Evolutionary conservation across 1,140 invertebrate species (phyloP), one percentile per base, ranked within the genome.

Genomic region (Hesperophylax magnus): DNA sequence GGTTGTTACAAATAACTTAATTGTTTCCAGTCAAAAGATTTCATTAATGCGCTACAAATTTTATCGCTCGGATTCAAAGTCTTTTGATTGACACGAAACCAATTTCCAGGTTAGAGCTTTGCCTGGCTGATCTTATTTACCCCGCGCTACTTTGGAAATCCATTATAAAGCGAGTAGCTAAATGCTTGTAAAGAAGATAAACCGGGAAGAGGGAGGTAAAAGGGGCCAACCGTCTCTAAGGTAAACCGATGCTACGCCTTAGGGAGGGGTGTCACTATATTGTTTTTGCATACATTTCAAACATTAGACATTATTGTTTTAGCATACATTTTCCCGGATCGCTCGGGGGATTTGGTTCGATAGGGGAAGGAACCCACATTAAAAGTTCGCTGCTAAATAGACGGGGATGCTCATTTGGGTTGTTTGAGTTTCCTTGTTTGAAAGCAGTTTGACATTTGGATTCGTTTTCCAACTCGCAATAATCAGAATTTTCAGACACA

Each of bases 251-350:
- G 65, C 71, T 52, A 53, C 27, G 31, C 79, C 78, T 71, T n/a
- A 7, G 61, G 69, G 60, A 60, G 67, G 74, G 65, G 80, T 56
- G 79, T 20, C 82, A 79, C 60, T 81, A 60, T 84, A 84, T 84
- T 84, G 82, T 84, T 84, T 84, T 84, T 84, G 82, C 82, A 84
- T 84, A 84, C 82, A 84, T 84, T 84, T 84, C 82, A 83, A 83
- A 83, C 82, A 80, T 83, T 80, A 83, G 79, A 83, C 82, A 81
- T 83, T 83, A 83, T 83, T 83, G 82, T 83, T 83, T 83, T 81
- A 83, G 82, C 82, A 83, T 83, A 83, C 77, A 83, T 83, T 83
- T 82, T 69, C 65, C 52, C 78, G n/a, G 67, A 56, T 74, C 65
- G 60, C 67, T 79, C 52, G 63, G 77, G 77, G 65, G 54, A 63